Evolutionary conservation across 2,113 vertebrate genomes (phyloP).

Genomic region (Ailurus styani): DNA sequence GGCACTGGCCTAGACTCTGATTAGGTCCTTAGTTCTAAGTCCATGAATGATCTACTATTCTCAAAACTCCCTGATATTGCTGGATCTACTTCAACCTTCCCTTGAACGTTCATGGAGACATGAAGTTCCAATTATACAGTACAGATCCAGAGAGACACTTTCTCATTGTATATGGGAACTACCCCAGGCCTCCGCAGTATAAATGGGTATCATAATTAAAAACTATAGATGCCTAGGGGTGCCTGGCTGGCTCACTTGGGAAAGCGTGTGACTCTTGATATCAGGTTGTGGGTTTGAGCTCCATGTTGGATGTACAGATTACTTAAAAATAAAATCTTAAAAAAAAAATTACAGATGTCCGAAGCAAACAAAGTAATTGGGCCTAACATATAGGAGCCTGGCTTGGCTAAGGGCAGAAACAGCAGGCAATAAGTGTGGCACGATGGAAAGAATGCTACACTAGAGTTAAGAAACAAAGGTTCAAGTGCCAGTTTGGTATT

Average conservation of each 20-base stretch:
- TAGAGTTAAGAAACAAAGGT: neutral
- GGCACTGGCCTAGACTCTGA: neutral
- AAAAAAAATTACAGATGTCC: neutral
- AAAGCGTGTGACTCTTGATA: neutral
- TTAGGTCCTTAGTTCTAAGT: neutral
- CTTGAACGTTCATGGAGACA: neutral
- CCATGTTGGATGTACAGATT: neutral
- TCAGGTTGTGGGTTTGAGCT: neutral
- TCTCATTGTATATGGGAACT: neutral
- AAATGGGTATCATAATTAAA: neutral
- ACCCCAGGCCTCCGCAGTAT: neutral
- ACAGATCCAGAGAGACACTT: neutral
- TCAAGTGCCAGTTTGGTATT: neutral
- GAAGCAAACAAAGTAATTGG: conserved; percentile 1
- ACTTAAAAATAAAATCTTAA: neutral
- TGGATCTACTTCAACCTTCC: neutral
- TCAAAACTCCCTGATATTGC: neutral
- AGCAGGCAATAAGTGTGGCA: neutral
- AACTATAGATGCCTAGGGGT: neutral
- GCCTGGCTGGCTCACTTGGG: neutral
- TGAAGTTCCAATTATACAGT: neutral
- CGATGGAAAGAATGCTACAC: neutral
- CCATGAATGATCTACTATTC: neutral
- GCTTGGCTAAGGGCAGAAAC: neutral
- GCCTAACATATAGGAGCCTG: neutral